Conservation (phyloP, 1,140 invertebrate species). For the Platyura marginata region DNA sequence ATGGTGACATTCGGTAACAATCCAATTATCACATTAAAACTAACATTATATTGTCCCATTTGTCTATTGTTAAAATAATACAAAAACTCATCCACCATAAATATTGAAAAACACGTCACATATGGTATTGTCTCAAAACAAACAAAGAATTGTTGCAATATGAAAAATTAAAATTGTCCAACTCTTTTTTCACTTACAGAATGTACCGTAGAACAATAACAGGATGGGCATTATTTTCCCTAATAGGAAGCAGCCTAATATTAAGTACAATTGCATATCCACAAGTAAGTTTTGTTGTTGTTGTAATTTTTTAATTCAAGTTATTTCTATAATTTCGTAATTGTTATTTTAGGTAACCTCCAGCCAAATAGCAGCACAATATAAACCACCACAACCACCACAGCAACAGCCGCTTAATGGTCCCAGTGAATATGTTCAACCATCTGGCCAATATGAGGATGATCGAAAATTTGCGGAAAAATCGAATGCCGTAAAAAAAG, state of each 20-base stretch:
- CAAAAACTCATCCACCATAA: too few species aligned
- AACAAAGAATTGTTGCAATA: too few species aligned
- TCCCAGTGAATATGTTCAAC: conserved; percentile 13
- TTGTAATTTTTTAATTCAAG: neutral
- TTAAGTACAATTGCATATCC: neutral
- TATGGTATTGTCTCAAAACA: too few species aligned
- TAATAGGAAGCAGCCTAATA: neutral
- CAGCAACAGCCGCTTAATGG: conserved; percentile 27
- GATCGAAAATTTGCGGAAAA: conserved; percentile 64
- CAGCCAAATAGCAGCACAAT: conserved; percentile 26
- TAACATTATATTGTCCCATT: too few species aligned
- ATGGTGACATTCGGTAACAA: too few species aligned
- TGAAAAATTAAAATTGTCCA: too few species aligned
- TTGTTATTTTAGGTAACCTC: neutral
- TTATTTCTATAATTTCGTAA: neutral
- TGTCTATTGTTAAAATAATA: too few species aligned
- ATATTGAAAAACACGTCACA: too few species aligned
- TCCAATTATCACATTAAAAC: too few species aligned
- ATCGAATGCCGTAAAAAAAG: conserved; percentile 72
- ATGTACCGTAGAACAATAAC: conserved; percentile 1
- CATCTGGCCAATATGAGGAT: conserved; percentile 16
- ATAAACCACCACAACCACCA: conserved; percentile 26
- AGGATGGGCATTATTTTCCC: neutral
- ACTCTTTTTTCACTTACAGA: conserved; percentile 2
- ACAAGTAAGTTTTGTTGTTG: neutral